Percentiles rank a stretch among this genome's conserved stretches.
Evolutionary conservation across 1,140 invertebrate species (phyloP).

Genomic region (Cydia pomonella): DNA sequence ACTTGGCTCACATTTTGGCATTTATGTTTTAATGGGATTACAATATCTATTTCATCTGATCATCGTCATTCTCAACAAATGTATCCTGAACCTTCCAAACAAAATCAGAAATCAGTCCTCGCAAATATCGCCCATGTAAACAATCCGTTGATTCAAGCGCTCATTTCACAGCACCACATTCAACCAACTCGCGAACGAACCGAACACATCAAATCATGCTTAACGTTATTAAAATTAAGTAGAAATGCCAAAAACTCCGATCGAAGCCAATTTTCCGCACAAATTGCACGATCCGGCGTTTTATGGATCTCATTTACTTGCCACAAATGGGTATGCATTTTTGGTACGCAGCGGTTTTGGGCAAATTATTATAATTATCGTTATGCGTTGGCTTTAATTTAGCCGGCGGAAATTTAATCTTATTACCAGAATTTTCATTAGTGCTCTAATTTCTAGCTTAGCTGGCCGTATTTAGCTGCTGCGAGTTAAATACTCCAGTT

Average conservation of each 20-base stretch:
- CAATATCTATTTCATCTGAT: too few relatives aligned
- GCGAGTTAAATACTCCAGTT: neutral
- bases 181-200: neutral
- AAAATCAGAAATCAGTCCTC: too few relatives aligned
- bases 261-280: neutral
- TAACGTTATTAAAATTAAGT: neutral
- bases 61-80: too few relatives aligned
- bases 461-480: neutral
- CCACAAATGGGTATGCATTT: slow-evolving; percentile 14
- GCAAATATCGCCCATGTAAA: too few relatives aligned
- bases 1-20: too few relatives aligned
- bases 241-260: neutral
- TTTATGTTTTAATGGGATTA: too few relatives aligned
- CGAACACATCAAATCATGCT: neutral
- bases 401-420: neutral
- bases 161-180: neutral
- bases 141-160: too few relatives aligned
- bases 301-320: neutral
- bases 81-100: too few relatives aligned
- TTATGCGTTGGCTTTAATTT: neutral
- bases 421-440: slow-evolving; percentile 2
- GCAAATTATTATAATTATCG: slow-evolving; percentile 6
- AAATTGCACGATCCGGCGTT: neutral
- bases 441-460: neutral
- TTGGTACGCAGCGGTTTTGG: slow-evolving; percentile 6